Percentiles rank a stretch among this genome's conserved stretches.
Evolutionary conservation across 2,113 vertebrate genomes (phyloP).

Genomic region (Corythornis madagascariensis): DNA sequence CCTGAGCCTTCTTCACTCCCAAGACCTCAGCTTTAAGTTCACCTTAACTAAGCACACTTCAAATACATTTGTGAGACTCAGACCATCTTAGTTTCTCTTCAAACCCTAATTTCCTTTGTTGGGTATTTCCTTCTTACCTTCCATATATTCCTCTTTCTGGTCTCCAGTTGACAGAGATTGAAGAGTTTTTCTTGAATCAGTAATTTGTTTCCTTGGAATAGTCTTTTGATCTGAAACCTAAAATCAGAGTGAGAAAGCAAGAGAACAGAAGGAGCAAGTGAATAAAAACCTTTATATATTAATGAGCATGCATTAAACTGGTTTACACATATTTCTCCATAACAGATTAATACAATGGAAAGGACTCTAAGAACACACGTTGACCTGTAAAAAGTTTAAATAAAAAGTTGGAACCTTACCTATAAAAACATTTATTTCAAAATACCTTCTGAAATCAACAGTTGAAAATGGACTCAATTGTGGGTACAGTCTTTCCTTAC

Average conservation of each 20-base stretch:
- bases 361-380: background rate
- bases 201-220: background rate
- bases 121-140: background rate
- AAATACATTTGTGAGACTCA: background rate
- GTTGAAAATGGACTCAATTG: background rate
- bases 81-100: background rate
- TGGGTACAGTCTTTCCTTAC: background rate
- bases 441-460: background rate
- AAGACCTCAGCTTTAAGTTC: background rate
- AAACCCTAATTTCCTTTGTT: background rate
- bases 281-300: background rate
- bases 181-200: background rate
- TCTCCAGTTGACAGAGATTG: background rate
- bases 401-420: background rate
- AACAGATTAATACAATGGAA: background rate
- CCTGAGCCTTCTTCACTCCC: background rate
- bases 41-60: background rate
- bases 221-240: background rate
- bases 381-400: background rate
- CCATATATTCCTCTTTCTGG: background rate
- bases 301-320: background rate
- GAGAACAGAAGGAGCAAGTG: background rate
- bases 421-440: background rate
- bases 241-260: background rate
- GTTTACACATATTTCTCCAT: background rate